Base-by-base conservation (phyloP, 1,140 invertebrate species). In the Drosophila setifemur region DNA sequence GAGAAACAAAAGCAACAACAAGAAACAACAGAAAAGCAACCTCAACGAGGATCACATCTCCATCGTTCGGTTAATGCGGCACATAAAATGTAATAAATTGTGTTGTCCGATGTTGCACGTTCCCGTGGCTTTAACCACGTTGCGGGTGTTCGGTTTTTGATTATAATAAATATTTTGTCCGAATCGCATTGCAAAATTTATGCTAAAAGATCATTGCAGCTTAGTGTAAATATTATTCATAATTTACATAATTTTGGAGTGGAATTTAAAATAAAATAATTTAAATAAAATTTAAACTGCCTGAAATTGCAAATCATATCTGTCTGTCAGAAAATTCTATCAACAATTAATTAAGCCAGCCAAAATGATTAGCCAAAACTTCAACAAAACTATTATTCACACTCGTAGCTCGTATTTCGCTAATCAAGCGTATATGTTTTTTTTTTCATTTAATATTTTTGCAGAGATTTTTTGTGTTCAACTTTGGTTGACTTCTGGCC, bases 51-150 rank as follows among this genome's bases (percentile, higher is more conserved):
- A 82, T 82, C 77, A 76, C 77, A 82, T 76, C 77, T 76, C 77
- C 73, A 82, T 82, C 78, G 43, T 39, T 57, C 69, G 53, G 73
- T 60, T 76, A 82, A 82, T 82, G 77, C 77, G 31, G 77, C 77
- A 76, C 77, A 82, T 73, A 82, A 82, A 82, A 82, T 82, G 72
- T 76, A 82, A 82, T 82, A 82, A 82, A 82, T 82, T 82, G 61
- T 82, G 47, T 76, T 82, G 77, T 73, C 77, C 77, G 35, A 45
- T 52, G 75, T 29, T 35, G 71, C 71, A 67, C 49, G 55, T 64
- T 66, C 25, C 31, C 29, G 25, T 14, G 28, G 31, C 42, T 26
- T 23, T 9, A 14, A 19, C 50, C 66, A 53, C 63, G 50, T 81
- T 82, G 77, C 77, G 77, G 77, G 72, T 77, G 68, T 73, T 77